A percentile compares a stretch with the other conserved stretches of the same genome.
These are phyloP conservation scores for Podarcis muralis DNA, from an alignment of 2,113 vertebrate species.

Conservation along the genomic window DNA sequence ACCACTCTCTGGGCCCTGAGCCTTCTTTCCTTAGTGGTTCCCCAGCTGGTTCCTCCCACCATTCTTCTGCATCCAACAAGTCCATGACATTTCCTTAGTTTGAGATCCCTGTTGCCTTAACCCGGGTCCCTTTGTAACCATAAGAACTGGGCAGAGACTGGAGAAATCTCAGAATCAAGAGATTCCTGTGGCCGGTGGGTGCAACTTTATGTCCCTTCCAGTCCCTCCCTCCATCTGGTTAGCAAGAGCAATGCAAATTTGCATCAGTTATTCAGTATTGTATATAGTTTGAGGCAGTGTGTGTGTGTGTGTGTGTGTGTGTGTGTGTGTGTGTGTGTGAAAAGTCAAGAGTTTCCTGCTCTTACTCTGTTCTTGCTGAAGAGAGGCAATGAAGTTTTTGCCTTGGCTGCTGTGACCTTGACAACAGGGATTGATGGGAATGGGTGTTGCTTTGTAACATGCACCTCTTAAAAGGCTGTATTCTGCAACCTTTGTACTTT, in stretches of 20 bases:
- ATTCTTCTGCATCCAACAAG: no score
- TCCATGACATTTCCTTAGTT: neutral
- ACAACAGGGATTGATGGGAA: neutral
- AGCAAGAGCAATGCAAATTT: neutral
- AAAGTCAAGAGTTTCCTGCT: no score
- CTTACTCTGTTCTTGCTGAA: neutral
- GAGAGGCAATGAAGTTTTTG: neutral
- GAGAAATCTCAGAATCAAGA: neutral
- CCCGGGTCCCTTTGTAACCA: neutral
- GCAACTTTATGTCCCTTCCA: neutral
- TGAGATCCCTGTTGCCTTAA: neutral
- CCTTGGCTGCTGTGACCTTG: neutral
- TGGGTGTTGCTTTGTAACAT: neutral
- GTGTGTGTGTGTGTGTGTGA: no score
- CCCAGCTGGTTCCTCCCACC: neutral
- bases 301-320: neutral
- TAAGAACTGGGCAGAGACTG: neutral
- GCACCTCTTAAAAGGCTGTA: neutral
- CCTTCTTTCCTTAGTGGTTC: no score
- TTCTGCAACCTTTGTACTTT: neutral
- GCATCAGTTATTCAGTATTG: neutral
- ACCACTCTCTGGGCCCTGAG: no score
- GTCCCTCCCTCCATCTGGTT: neutral
- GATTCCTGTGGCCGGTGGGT: neutral
- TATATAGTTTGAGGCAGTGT: neutral